These are phyloP conservation scores for Genyomyrus donnyi DNA, from an alignment of 2,113 vertebrate species.

Conservation along the genomic window DNA sequence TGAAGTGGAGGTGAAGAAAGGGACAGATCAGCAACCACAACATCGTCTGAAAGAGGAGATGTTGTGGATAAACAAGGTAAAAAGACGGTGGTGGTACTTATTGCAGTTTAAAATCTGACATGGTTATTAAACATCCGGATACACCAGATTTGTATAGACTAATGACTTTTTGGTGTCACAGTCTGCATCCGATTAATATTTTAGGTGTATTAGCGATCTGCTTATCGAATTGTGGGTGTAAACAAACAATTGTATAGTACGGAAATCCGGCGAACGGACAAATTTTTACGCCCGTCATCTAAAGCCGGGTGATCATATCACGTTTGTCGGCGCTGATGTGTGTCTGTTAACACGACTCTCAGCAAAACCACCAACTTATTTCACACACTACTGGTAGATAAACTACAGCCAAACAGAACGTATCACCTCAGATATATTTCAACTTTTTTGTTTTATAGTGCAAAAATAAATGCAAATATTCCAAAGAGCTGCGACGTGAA, in stretches of 20 bases:
- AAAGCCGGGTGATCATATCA: background rate
- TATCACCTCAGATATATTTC: background rate
- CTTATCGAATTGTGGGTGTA: background rate
- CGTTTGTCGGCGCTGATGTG: background rate
- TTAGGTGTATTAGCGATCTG: background rate
- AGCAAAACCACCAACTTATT: background rate
- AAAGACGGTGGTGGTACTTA: background rate
- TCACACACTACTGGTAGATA: background rate
- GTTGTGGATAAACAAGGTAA: background rate
- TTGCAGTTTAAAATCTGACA: too few relatives aligned
- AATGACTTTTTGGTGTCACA: background rate
- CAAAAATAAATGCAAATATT: background rate
- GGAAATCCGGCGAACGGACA: background rate
- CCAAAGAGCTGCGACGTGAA: background rate
- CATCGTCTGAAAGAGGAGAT: background rate
- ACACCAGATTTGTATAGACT: background rate
- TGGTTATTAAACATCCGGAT: background rate
- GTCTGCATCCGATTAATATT: background rate
- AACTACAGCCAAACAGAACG: too few relatives aligned
- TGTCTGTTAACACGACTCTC: background rate
- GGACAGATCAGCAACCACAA: background rate
- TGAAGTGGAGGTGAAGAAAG: background rate
- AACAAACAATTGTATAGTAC: background rate
- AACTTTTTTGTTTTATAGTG: background rate
- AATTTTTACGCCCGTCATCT: background rate